Conservation (phyloP, 2,888 invertebrate species). For the Agrotis ipsilon region DNA sequence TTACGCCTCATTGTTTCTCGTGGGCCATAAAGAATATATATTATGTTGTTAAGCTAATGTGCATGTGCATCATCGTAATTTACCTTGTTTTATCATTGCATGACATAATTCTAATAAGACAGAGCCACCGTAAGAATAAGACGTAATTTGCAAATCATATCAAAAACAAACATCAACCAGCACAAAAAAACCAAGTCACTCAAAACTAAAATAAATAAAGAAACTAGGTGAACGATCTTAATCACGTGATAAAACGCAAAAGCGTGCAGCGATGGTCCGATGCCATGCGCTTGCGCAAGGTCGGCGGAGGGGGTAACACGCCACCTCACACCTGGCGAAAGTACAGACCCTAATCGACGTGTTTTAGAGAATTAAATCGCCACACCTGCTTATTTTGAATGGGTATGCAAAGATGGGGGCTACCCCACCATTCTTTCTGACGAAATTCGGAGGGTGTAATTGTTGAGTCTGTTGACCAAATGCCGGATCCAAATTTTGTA, state of each 20-base stretch:
- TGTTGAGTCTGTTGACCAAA: neutral
- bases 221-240: slow-evolving; percentile 19
- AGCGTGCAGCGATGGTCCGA: slow-evolving; percentile 61
- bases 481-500: slow-evolving; percentile 8
- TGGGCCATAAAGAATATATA: slow-evolving; percentile 15
- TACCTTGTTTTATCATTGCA: slow-evolving; percentile 22
- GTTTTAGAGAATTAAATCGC: slow-evolving; percentile 36
- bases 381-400: slow-evolving; percentile 45
- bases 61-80: slow-evolving; percentile 6
- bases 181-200: neutral
- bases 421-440: neutral
- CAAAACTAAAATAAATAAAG: neutral
- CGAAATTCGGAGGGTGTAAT: slow-evolving; percentile 11
- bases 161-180: too few species aligned
- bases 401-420: slow-evolving; percentile 1
- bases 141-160: too few species aligned
- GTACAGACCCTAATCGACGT: slow-evolving; percentile 60
- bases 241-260: slow-evolving; percentile 55
- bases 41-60: slow-evolving; percentile 2
- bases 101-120: slow-evolving; percentile 17
- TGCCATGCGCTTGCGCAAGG: slow-evolving; percentile 56
- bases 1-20: slow-evolving; percentile 35
- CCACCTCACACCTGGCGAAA: slow-evolving; percentile 62
- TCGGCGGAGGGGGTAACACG: slow-evolving; percentile 46
- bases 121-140: neutral